Evolutionary conservation across 2,797 vertebrate genomes (phyloP).

Genomic region (Bradypodion ventrale): DNA sequence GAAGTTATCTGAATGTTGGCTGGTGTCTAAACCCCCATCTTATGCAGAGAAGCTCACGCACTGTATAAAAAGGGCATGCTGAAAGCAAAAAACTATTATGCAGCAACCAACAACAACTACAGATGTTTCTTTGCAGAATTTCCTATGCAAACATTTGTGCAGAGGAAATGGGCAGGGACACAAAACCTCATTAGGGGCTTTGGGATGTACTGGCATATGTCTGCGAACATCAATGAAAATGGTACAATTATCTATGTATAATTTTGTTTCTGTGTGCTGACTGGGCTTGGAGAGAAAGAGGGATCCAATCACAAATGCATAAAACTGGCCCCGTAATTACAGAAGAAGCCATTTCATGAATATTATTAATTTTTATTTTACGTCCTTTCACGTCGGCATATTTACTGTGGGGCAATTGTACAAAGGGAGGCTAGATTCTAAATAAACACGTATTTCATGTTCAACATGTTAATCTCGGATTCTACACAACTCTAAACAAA

Average conservation of each 20-base stretch:
- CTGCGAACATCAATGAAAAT: background rate
- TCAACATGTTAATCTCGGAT: too few relatives aligned
- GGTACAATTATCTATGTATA: background rate
- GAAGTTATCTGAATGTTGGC: background rate
- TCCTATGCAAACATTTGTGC: too few relatives aligned
- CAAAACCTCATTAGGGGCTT: background rate
- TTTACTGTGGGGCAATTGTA: background rate
- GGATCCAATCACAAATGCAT: background rate
- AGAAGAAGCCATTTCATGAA: background rate
- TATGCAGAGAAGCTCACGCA: background rate
- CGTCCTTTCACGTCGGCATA: background rate
- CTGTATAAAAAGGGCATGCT: background rate
- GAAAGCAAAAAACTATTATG: background rate
- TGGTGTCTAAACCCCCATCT: background rate
- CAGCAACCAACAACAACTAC: background rate
- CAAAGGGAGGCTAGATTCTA: too few relatives aligned
- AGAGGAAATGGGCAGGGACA: background rate
- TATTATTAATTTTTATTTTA: too few relatives aligned
- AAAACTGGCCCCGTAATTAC: background rate
- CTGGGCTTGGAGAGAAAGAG: background rate
- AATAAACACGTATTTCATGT: too few relatives aligned
- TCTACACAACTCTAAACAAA: background rate
- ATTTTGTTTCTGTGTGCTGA: background rate
- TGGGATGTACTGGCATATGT: background rate
- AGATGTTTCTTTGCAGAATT: background rate